These are phyloP conservation scores for Autographa gamma DNA, from an alignment of 2,888 invertebrate species.

Conservation along the genomic window DNA sequence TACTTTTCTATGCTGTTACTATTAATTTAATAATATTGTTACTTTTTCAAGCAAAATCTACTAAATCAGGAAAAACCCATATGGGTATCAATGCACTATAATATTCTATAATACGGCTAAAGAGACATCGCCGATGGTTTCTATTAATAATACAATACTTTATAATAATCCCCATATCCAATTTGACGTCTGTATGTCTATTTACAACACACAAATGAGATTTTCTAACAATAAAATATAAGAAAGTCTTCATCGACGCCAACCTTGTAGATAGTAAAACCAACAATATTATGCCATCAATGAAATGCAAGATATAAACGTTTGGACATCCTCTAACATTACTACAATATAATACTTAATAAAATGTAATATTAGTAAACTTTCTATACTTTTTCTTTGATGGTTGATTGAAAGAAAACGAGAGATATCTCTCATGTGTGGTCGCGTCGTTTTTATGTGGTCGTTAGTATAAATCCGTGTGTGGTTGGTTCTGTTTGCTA, in stretches of 20 bases:
- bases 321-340: not conserved
- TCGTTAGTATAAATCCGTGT: not conserved
- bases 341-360: not conserved
- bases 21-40: too few relatives aligned
- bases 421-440: slow-evolving; percentile 6
- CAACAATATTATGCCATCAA: not conserved
- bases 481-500: slow-evolving; percentile 1
- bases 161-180: too few relatives aligned
- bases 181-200: too few relatives aligned
- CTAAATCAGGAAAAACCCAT: too few relatives aligned
- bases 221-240: not conserved
- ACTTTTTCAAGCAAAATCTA: too few relatives aligned
- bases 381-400: slow-evolving; percentile 24
- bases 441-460: slow-evolving; percentile 9
- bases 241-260: not conserved
- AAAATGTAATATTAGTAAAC: slow-evolving; percentile 17
- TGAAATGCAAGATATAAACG: not conserved
- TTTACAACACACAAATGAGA: too few relatives aligned
- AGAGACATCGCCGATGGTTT: too few relatives aligned
- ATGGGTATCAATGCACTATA: too few relatives aligned
- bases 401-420: not conserved
- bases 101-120: too few relatives aligned
- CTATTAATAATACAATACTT: too few relatives aligned
- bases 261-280: not conserved
- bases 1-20: too few relatives aligned